Base-by-base conservation (phyloP, 2,888 invertebrate species). In the Vanessa cardui region DNA sequence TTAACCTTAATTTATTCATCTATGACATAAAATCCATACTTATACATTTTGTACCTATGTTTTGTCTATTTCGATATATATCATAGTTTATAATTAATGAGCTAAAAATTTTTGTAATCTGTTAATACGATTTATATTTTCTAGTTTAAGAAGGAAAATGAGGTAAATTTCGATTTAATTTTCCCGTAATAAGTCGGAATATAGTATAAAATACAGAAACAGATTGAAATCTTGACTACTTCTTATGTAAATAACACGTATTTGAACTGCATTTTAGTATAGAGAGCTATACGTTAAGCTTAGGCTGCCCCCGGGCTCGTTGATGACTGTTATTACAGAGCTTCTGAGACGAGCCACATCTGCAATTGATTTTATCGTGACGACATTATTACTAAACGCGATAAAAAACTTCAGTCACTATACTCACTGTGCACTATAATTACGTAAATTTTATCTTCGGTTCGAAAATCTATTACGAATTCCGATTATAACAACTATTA, bases 311-410 rank as follows among this genome's bases (percentile, higher is more conserved):
- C 76, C 68, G 78, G 79, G 76, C 68, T 58, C 67, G 68, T 68
- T 75, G 79, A 86, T 82, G 82, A 84, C 89, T 84, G 79, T 89
- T 86, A 91, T 91, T 90, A 76, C 73, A 64, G 70, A 77, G 88
- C 88, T 88, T 78, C 89, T 80, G 86, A 85, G 83, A 82, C 82
- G 77, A 80, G 78, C 81, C 72, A 81, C 83, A 81, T 80, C 81
- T 82, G 82, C 83, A 83, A 87, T 88, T 86, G 89, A 90, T 90
- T 89, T 86, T 90, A 89, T 90, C 90, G 80, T 83, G 85, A 89
- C 86, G 85, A 88, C 66, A 88, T 89, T 86, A 90, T 89, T 85
- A 86, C 62, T 50, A 67, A 73, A 64, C 64, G 60, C 62, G 58
- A 67, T 67, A 67, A 66, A 63, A 71, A 72, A 64, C 56, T 39